phyloP scores from a whole-genome alignment of 37 sponge, comb jelly and placozoan species.

The Spongilla lacustris region DNA sequence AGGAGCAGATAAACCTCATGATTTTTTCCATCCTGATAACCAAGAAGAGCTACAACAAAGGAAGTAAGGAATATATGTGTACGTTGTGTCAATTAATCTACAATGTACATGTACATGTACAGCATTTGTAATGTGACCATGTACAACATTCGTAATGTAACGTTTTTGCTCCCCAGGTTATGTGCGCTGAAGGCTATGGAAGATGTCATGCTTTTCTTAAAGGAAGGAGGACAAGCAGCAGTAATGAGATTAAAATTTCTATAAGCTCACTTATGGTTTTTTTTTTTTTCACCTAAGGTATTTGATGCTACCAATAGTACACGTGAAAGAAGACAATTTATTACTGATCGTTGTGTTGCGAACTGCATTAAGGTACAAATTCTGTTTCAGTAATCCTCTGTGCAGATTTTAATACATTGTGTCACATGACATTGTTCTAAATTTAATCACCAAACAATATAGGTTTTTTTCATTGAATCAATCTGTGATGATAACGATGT shows the following conservation, averaged over 20 bases:
- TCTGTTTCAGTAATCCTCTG: too few relatives aligned
- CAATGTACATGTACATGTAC: too few relatives aligned
- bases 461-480: slow-evolving; percentile 92
- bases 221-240: slow-evolving; percentile 81
- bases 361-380: slow-evolving; percentile 55
- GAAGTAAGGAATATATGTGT: slow-evolving; percentile 70
- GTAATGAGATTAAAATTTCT: too few relatives aligned
- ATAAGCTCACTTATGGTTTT: too few relatives aligned
- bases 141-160: too few relatives aligned
- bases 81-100: too few relatives aligned
- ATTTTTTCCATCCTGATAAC: slow-evolving; percentile 92
- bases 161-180: too few relatives aligned
- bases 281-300: too few relatives aligned
- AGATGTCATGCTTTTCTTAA: slow-evolving; percentile 76
- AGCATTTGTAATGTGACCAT: too few relatives aligned
- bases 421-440: too few relatives aligned
- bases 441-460: too few relatives aligned
- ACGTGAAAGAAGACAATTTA: slow-evolving; percentile 76
- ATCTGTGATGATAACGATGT: slow-evolving; percentile 88
- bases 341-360: slow-evolving; percentile 45
- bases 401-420: too few relatives aligned
- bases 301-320: slow-evolving; percentile 99
- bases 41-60: slow-evolving; percentile 70
- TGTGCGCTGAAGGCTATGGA: slow-evolving; percentile 77
- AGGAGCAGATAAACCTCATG: slow-evolving; percentile 76